Evolutionary conservation across 2,113 vertebrate species (phyloP).

Genomic region (Miniopterus natalensis): DNA sequence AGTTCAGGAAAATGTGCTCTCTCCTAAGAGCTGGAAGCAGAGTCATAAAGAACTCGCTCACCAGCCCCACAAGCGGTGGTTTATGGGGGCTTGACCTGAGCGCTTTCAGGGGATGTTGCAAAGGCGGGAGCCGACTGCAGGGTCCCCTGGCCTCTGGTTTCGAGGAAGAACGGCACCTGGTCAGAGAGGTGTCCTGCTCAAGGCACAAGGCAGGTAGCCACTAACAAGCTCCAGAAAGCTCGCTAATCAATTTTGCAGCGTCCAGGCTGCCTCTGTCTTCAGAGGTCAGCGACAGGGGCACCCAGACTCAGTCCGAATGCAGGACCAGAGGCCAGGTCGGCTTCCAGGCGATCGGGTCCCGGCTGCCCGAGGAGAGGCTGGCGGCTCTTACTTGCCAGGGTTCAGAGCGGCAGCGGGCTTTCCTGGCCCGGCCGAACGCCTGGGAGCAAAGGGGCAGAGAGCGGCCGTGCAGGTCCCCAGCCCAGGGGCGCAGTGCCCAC

Average conservation of each 20-base stretch:
- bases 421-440: too few relatives aligned
- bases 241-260: background rate
- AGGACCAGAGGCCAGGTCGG: background rate
- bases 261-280: background rate
- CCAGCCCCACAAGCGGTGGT: background rate
- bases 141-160: background rate
- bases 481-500: background rate
- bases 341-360: background rate
- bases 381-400: background rate
- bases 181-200: background rate
- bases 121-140: background rate
- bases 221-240: background rate
- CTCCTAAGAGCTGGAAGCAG: conserved; percentile 25
- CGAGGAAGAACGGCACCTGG: background rate
- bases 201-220: background rate
- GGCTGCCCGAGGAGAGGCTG: background rate
- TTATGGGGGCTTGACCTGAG: conserved; percentile 12
- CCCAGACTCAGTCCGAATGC: background rate
- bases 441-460: too few relatives aligned
- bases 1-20: conserved; percentile 55
- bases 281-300: background rate
- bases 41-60: background rate
- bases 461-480: too few relatives aligned
- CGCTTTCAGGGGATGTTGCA: background rate
- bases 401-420: background rate